Base-by-base conservation (phyloP, 2,113 vertebrate genomes). In the Gymnogyps californianus region DNA sequence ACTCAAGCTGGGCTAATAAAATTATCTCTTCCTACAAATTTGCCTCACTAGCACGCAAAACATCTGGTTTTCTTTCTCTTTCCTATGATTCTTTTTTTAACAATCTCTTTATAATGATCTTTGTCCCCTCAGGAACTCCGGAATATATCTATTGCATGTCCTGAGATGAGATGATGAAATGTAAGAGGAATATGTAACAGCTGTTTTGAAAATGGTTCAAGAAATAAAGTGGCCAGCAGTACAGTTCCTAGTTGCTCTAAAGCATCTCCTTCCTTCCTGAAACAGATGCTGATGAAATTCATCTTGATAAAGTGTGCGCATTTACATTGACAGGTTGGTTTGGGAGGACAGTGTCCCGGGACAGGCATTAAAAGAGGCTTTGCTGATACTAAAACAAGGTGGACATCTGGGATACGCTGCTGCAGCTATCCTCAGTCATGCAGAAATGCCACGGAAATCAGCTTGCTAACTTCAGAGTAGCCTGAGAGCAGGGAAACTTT, bases 131-230 rank as follows among this genome's bases (percentile, higher is more conserved):
- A 78, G 89, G 85, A 97, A 74, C 93, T 80, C n/a, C 87, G 71
- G 87, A 95, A 89, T 38, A 11, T 77, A 94, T 95, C 72, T 88
- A 58, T 65, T 95, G 49, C 54, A 38, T 49, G 76, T 94, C 75
- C 52, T 90, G 66, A 95, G 88, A 83, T 77, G 75, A 93, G 83
- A 93, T n/a, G 78, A 88, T 90, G 65, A 96, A 96, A 95, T 65
- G 18, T 75, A 96, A 69, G 82, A 95, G 61, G 52, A 96, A 88
- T 93, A 93, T 54, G 55, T 76, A 88, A 88, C 89, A 97, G 87
- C 85, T 97, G 85, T 38, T 97, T 96, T 69, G 90, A 97, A 97
- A 94, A 82, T 6, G 47, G 54, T 87, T 96, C 94, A 96, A 81
- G 81, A 90, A 94, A 96, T 67, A 95, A 92, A 72, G 57, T 81